A percentile compares a stretch with the other conserved stretches of the same genome.
These are phyloP conservation scores for Ernsta delagoae DNA, from an alignment of 2,888 invertebrate species.

Conservation along the genomic window DNA sequence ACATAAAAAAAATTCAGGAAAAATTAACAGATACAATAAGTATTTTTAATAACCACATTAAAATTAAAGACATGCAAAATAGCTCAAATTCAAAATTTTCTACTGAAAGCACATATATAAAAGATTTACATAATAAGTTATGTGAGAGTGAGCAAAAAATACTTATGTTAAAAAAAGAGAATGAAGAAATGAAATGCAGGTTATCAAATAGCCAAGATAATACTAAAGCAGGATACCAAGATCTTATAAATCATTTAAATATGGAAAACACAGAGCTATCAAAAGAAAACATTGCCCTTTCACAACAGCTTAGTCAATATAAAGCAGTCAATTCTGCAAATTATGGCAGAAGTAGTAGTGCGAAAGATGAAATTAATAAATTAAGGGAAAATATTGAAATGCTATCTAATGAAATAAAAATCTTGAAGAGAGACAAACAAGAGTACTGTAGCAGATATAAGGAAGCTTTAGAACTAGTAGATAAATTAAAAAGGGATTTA, in stretches of 20 bases:
- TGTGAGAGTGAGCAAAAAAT: slow-evolving; percentile 80
- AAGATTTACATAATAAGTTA: slow-evolving; percentile 72
- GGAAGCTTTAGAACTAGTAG: slow-evolving; percentile 65
- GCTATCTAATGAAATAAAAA: slow-evolving; percentile 61
- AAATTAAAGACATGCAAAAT: slow-evolving; percentile 52
- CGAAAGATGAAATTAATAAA: slow-evolving; percentile 60
- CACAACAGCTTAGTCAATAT: slow-evolving; percentile 68
- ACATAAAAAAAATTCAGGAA: slow-evolving; percentile 64
- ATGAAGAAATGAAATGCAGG: slow-evolving; percentile 67
- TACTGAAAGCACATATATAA: slow-evolving; percentile 61
- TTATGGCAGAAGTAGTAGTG: slow-evolving; percentile 55
- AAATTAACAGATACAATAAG: slow-evolving; percentile 69
- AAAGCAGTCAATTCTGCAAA: slow-evolving; percentile 59
- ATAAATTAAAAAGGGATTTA: slow-evolving; percentile 74
- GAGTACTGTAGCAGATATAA: slow-evolving; percentile 71
- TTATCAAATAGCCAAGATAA: slow-evolving; percentile 53
- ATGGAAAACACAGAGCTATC: slow-evolving; percentile 74
- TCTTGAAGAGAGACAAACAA: slow-evolving; percentile 70
- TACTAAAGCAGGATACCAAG: slow-evolving; percentile 70
- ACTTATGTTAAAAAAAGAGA: slow-evolving; percentile 77
- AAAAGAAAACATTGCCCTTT: slow-evolving; percentile 73
- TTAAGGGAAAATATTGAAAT: slow-evolving; percentile 64
- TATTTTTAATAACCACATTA: slow-evolving; percentile 67
- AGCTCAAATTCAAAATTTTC: slow-evolving; percentile 47
- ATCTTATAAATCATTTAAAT: slow-evolving; percentile 74